Conservation (phyloP, 2,113 vertebrate species). For the Pionites leucogaster region DNA sequence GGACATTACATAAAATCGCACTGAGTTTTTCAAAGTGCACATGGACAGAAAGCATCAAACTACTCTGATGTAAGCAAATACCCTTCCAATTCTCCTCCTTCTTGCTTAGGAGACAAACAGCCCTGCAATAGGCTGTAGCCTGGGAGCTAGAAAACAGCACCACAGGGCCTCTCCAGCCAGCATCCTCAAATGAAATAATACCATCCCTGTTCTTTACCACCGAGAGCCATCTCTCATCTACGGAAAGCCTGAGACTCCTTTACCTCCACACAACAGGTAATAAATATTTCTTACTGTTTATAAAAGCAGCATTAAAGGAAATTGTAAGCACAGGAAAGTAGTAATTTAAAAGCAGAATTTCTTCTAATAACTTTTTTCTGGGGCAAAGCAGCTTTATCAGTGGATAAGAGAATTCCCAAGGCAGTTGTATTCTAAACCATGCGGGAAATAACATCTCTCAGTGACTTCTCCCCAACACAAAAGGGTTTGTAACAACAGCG, state of each 20-base stretch:
- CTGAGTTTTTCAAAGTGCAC: neutral
- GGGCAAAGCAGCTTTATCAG: neutral
- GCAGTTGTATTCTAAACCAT: neutral
- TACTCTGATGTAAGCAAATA: neutral
- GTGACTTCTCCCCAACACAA: conserved; percentile 10
- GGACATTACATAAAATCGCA: neutral
- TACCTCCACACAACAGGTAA: neutral
- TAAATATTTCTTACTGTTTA: neutral
- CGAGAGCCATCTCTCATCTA: neutral
- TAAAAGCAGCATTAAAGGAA: neutral
- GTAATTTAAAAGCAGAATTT: neutral
- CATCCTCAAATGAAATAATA: neutral
- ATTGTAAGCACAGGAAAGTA: neutral
- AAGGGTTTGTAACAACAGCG: neutral
- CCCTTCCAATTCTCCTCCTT: neutral
- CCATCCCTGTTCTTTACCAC: neutral
- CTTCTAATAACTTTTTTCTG: neutral
- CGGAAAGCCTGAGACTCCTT: neutral
- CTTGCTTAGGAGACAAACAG: neutral
- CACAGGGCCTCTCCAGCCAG: neutral
- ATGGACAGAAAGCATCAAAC: neutral
- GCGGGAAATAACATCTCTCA: conserved; percentile 2
- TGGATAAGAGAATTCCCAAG: neutral
- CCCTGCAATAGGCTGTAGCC: neutral
- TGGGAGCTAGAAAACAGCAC: neutral